Evolutionary conservation across 2,797 vertebrate genomes (phyloP).

Genomic region (Intellagama lesueurii): DNA sequence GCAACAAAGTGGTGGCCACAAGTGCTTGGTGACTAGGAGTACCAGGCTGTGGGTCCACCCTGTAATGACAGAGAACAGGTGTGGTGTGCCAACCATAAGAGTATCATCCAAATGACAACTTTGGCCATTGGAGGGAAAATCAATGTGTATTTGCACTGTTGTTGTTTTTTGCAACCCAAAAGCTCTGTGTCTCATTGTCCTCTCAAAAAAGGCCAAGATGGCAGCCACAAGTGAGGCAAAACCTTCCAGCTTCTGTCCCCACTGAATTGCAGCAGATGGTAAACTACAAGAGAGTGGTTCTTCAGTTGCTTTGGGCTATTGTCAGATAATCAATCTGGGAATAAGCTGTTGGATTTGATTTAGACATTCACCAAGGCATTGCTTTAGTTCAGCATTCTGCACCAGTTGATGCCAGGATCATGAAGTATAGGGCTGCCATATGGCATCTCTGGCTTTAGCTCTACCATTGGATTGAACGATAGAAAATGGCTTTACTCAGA

Average conservation of each 20-base stretch:
- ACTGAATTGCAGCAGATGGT: constrained; percentile 18
- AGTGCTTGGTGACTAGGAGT: constrained; percentile 6
- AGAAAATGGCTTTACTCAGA: background rate
- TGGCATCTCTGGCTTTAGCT: background rate
- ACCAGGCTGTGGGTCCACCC: background rate
- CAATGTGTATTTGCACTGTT: background rate
- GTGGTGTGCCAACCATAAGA: constrained; percentile 15
- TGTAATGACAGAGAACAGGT: constrained; percentile 15
- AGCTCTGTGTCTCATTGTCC: background rate
- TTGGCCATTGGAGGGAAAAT: background rate
- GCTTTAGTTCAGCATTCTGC: background rate
- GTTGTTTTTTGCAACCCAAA: constrained; percentile 20
- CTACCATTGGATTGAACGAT: background rate
- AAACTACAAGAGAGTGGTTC: background rate
- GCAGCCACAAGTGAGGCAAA: constrained; percentile 11
- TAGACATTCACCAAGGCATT: background rate
- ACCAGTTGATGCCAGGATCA: background rate
- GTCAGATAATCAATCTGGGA: background rate
- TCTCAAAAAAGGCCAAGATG: background rate
- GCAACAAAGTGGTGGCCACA: constrained; percentile 4
- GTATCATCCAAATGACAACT: background rate
- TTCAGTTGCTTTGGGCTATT: constrained; percentile 24
- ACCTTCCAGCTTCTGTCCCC: background rate
- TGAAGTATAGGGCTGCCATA: background rate
- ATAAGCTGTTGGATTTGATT: background rate